phyloP scores from a whole-genome alignment of 1,140 invertebrate species.

The Leptonema lineaticorne region DNA sequence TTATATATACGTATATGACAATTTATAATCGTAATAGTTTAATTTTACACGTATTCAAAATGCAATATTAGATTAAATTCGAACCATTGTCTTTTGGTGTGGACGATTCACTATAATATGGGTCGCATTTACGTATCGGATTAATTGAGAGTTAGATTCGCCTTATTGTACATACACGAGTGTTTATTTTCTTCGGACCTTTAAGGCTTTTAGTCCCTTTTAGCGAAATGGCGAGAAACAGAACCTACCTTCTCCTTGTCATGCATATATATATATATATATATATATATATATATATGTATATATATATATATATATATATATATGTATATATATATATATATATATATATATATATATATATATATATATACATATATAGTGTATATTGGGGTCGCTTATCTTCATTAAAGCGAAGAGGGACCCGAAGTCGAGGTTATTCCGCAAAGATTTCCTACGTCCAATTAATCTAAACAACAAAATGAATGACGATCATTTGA shows the following conservation, averaged over 20 bases:
- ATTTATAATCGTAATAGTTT: no score
- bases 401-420: neutral
- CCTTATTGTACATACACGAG: neutral
- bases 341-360: no score
- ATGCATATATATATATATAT: no score
- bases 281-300: no score
- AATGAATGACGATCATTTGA: neutral
- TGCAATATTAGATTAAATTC: no score
- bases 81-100: no score
- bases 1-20: no score
- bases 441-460: neutral
- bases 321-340: no score
- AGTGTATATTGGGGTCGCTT: no score
- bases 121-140: neutral
- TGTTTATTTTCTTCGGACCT: neutral
- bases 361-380: no score
- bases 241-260: neutral
- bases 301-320: no score
- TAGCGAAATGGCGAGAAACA: neutral
- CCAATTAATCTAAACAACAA: constrained; percentile 6
- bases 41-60: no score
- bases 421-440: neutral
- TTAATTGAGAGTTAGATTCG: neutral
- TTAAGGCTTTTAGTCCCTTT: neutral
- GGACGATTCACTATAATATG: neutral